Evolutionary conservation across 2,113 vertebrate species (phyloP), one percentile per base, ranked within the genome.

Genomic region (Grammomys surdaster): DNA sequence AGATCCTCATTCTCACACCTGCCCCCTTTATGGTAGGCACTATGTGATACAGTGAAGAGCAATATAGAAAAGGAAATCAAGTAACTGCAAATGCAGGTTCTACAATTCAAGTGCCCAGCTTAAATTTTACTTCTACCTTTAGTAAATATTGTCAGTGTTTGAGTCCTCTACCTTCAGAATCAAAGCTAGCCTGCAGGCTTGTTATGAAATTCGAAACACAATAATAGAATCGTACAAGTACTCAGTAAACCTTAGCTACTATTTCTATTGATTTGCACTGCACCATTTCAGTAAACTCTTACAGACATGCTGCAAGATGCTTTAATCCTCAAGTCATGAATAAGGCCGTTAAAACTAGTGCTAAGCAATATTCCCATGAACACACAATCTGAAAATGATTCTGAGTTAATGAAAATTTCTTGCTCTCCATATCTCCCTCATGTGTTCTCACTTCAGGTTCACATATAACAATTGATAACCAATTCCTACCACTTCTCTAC

Each of bases 201-300:
- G 7, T 75, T 93, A 33, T 94, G 48, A 93, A 60, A 48, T 86
- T 91, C 72, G 92, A 88, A 73, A 28, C 1, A 43, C 58, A 86
- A 22, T 12, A 77, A 40, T 43, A 46, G 7, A 48, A 2, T 40
- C 72, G 70, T 92, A 90, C 88, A 85, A 80, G 36, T 46, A 24
- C 24, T 76, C 0, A 46, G 58, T n/a, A 65, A 91, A 93, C 3
- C 17, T 80, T 69, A 75, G 17, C 60, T 85, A 67, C 65, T 81
- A 28, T 94, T 94, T 87, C 56, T 69, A 48, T 78, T 91, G 91
- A 51, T 28, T 51, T 85, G 2, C 36, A 43, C 36, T 14, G 4
- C 70, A 28, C 58, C n/a, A 58, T 94, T 93, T 86, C 36, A 82
- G 90, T 95, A 93, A 92, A 54, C 73, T 90, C 72, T 67, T 72